A percentile compares a stretch with the other conserved stretches of the same genome.
These are phyloP conservation scores for Drosophila meridionalis DNA, from an alignment of 2,888 invertebrate genomes.

Conservation along the genomic window DNA sequence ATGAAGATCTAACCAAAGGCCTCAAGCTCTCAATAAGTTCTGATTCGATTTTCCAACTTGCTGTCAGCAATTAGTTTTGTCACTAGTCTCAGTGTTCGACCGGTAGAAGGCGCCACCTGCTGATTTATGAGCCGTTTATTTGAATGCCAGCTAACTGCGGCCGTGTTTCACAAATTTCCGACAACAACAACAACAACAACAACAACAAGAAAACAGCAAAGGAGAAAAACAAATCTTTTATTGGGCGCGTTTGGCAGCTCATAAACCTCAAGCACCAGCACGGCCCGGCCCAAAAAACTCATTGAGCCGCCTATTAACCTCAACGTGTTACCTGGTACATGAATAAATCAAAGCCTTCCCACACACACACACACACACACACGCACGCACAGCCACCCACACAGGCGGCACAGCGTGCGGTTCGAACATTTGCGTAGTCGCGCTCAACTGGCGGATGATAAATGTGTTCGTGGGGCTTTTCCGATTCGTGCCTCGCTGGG, in stretches of 20 bases:
- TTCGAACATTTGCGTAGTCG: constrained; percentile 21
- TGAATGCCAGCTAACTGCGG: constrained; percentile 31
- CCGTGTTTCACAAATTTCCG: constrained; percentile 35
- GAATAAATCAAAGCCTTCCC: constrained; percentile 75
- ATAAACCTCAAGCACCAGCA: constrained; percentile 41
- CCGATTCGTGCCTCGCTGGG: constrained; percentile 35
- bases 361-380: constrained; percentile 10
- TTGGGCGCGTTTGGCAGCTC: constrained; percentile 59
- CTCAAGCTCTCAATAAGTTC: not conserved
- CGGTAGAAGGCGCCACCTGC: constrained; percentile 47
- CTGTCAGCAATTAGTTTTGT: constrained; percentile 7
- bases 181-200: constrained; percentile 15
- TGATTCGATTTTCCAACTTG: not conserved
- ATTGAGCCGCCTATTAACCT: constrained; percentile 74
- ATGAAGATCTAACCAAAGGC: no score
- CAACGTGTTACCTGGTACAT: constrained; percentile 72
- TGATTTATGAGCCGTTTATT: constrained; percentile 46
- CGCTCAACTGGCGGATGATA: constrained; percentile 61
- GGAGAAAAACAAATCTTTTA: constrained; percentile 45
- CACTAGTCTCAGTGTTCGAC: not conserved
- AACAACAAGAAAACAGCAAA: not conserved
- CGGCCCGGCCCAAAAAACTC: constrained; percentile 23
- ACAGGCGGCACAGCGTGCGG: not conserved
- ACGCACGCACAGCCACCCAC: not conserved
- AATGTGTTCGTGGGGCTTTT: constrained; percentile 55